Evolutionary conservation across 2,113 vertebrate species (phyloP).

Genomic region (Chitala chitala): DNA sequence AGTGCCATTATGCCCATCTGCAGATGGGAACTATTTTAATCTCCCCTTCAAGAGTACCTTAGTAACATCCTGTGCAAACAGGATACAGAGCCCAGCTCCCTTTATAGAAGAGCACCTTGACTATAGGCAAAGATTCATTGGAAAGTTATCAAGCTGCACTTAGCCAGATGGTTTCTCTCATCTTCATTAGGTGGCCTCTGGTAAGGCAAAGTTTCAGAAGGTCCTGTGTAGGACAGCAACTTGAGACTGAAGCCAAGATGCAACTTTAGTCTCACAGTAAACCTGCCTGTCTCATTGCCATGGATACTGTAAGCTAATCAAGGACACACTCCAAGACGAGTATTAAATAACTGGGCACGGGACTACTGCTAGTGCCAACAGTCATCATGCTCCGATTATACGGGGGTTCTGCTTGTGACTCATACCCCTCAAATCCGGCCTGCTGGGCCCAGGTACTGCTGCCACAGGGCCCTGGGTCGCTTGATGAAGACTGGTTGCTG

Average conservation of each 20-base stretch:
- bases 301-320: conserved; percentile 8
- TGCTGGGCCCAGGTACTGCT: conserved; percentile 75
- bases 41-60: background rate
- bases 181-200: background rate
- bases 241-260: background rate
- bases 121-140: background rate
- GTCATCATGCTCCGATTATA: background rate
- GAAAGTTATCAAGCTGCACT: no score
- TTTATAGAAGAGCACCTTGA: background rate
- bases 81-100: background rate
- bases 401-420: background rate
- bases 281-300: conserved; percentile 2
- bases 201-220: background rate
- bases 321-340: background rate
- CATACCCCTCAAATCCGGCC: conserved; percentile 72
- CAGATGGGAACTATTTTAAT: no score
- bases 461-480: conserved; percentile 72
- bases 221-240: background rate
- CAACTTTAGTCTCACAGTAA: background rate
- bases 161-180: conserved; percentile 1
- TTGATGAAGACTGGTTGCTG: conserved; percentile 82
- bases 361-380: background rate
- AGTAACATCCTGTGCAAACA: background rate
- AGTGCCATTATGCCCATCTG: background rate
- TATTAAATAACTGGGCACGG: conserved; percentile 2